Evolutionary conservation across 2,113 vertebrate genomes (phyloP).

Genomic region (Callipepla californica): DNA sequence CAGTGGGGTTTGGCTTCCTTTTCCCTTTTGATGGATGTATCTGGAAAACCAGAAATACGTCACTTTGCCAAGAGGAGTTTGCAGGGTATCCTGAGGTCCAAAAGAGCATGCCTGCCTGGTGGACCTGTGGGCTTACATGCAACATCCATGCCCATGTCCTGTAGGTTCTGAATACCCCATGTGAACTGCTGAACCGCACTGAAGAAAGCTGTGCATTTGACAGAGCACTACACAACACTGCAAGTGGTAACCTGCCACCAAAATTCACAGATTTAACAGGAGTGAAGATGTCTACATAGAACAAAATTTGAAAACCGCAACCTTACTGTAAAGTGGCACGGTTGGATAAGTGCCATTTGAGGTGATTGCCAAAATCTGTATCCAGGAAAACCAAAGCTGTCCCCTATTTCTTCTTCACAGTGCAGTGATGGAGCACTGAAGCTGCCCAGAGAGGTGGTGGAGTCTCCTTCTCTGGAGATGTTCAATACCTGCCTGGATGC

Average conservation of each 20-base stretch:
- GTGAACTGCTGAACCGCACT: background rate
- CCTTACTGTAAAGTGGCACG: background rate
- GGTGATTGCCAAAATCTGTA: too few species aligned
- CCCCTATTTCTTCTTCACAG: background rate
- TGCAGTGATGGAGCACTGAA: too few species aligned
- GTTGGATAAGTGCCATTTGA: background rate
- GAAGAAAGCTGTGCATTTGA: background rate
- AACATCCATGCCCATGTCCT: background rate
- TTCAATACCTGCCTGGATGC: too few species aligned
- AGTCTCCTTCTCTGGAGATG: too few species aligned
- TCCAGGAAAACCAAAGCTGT: background rate
- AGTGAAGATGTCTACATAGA: background rate
- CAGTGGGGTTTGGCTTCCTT: background rate
- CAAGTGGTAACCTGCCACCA: background rate
- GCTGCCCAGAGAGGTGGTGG: too few species aligned
- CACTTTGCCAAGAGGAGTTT: background rate
- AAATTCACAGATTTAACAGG: background rate
- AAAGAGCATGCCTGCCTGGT: background rate
- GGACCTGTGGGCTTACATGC: background rate
- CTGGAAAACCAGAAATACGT: background rate
- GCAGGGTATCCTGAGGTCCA: rapidly evolving
- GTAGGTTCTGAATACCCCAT: background rate
- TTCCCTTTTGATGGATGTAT: background rate
- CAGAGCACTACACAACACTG: background rate
- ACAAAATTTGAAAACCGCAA: background rate